Evolutionary conservation across 2,797 vertebrate species (phyloP).

Genomic region (Rhodeus uyekii): DNA sequence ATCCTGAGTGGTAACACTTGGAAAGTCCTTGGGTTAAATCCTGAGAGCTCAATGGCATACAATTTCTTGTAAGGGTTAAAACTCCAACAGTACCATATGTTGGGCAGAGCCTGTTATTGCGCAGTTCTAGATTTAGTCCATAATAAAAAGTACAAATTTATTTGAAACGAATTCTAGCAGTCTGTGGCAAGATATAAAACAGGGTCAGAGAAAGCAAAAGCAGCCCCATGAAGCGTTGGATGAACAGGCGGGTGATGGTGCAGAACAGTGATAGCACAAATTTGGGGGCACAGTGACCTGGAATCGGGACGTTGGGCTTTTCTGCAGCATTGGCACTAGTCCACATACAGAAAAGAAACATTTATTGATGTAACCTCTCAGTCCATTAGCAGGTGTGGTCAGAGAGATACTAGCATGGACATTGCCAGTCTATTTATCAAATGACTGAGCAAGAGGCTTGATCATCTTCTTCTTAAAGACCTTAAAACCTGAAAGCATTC

Average conservation of each 20-base stretch:
- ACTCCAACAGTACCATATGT: slow-evolving; percentile 25
- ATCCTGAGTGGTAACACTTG: slow-evolving; percentile 40
- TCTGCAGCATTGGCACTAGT: slow-evolving; percentile 53
- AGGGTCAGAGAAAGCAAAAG: slow-evolving; percentile 8
- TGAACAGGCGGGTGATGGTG: slow-evolving; percentile 22
- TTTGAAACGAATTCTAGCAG: slow-evolving; percentile 4
- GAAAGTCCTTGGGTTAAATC: slow-evolving; percentile 46
- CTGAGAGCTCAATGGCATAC: slow-evolving; percentile 54
- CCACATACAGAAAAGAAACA: slow-evolving; percentile 52
- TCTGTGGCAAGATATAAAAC: slow-evolving; percentile 30
- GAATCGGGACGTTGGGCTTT: slow-evolving; percentile 33
- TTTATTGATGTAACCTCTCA: slow-evolving; percentile 50
- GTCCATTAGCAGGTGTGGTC: slow-evolving; percentile 52
- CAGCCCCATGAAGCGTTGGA: slow-evolving; percentile 30
- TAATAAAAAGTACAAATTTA: slow-evolving; percentile 5
- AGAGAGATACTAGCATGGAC: slow-evolving; percentile 10
- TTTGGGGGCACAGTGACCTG: slow-evolving; percentile 50
- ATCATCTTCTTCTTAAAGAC: slow-evolving; percentile 32
- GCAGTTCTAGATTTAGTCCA: slow-evolving; percentile 36
- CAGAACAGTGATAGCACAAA: slow-evolving; percentile 31
- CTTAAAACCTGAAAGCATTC: slow-evolving; percentile 50
- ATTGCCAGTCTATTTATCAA: slow-evolving; percentile 38
- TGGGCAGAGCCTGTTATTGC: slow-evolving; percentile 38
- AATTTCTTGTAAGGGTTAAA: slow-evolving; percentile 47
- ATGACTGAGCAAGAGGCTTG: slow-evolving; percentile 5